These are phyloP conservation scores for Spodoptera littoralis DNA, from an alignment of 2,888 invertebrate species.

Conservation along the genomic window DNA sequence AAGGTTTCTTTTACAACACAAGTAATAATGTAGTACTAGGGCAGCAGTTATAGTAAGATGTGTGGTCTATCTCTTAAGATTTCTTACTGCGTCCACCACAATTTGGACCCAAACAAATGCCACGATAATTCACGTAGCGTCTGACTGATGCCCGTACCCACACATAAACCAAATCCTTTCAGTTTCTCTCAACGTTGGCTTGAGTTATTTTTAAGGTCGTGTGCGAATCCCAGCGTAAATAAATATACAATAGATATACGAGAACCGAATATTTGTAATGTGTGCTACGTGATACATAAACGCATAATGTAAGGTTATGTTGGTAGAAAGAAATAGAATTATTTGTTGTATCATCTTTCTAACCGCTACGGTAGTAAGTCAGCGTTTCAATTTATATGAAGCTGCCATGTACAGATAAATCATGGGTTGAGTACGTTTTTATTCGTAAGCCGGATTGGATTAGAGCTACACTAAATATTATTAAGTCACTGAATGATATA, in stretches of 20 bases:
- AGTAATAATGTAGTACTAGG: slow-evolving; percentile 27
- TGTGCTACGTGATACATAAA: slow-evolving; percentile 49
- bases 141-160: slow-evolving; percentile 71
- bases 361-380: slow-evolving; percentile 34
- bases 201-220: slow-evolving; percentile 65
- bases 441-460: too few relatives aligned
- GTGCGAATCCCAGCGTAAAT: slow-evolving; percentile 42
- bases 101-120: slow-evolving; percentile 61
- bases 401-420: slow-evolving; percentile 45
- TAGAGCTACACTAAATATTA: too few relatives aligned
- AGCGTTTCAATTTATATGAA: slow-evolving; percentile 48
- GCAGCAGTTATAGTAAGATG: slow-evolving; percentile 2
- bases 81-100: slow-evolving; percentile 24
- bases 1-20: slow-evolving; percentile 28
- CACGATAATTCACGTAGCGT: slow-evolving; percentile 69
- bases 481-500: too few relatives aligned
- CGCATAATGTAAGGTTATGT: slow-evolving; percentile 39
- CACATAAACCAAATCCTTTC: slow-evolving; percentile 70
- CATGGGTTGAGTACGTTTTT: slow-evolving; percentile 15
- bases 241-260: slow-evolving; percentile 53
- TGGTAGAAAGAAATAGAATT: slow-evolving; percentile 40
- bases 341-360: slow-evolving; percentile 49
- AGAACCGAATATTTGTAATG: slow-evolving; percentile 54
- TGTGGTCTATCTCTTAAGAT: slow-evolving; percentile 45
- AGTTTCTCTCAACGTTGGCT: slow-evolving; percentile 65